Evolutionary conservation across 2,113 vertebrate genomes (phyloP).

Genomic region (Capra hircus): DNA sequence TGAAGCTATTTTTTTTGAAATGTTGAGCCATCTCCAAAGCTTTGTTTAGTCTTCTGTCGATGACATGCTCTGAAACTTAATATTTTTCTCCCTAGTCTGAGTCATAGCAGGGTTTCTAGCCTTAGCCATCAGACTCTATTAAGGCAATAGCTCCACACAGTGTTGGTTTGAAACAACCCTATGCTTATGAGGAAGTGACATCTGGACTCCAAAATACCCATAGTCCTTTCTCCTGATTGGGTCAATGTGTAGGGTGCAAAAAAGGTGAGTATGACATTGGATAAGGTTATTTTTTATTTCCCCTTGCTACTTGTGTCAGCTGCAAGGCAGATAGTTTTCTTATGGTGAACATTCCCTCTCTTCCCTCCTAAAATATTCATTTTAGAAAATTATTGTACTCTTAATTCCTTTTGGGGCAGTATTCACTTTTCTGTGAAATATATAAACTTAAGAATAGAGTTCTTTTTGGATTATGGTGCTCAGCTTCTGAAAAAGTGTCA

Average conservation of each 20-base stretch:
- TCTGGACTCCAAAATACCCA: not conserved
- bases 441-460: not conserved
- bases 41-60: not conserved
- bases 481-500: not conserved
- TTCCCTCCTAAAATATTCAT: not conserved
- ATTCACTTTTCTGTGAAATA: not conserved
- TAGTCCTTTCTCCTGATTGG: not conserved
- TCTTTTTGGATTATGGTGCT: not conserved
- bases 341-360: not conserved
- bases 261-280: not conserved
- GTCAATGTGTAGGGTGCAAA: not conserved
- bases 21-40: not conserved
- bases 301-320: too few relatives aligned
- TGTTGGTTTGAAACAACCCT: not conserved
- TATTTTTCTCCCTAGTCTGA: not conserved
- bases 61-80: not conserved
- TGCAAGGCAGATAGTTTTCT: not conserved
- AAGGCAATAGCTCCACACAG: constrained; percentile 67
- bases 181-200: not conserved
- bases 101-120: not conserved
- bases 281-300: not conserved
- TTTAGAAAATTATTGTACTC: not conserved
- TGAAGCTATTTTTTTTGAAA: not conserved
- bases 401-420: not conserved
- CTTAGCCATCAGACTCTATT: not conserved